Base-by-base conservation (phyloP, 2,113 vertebrate genomes). In the Orthochromis malagaraziensis region DNA sequence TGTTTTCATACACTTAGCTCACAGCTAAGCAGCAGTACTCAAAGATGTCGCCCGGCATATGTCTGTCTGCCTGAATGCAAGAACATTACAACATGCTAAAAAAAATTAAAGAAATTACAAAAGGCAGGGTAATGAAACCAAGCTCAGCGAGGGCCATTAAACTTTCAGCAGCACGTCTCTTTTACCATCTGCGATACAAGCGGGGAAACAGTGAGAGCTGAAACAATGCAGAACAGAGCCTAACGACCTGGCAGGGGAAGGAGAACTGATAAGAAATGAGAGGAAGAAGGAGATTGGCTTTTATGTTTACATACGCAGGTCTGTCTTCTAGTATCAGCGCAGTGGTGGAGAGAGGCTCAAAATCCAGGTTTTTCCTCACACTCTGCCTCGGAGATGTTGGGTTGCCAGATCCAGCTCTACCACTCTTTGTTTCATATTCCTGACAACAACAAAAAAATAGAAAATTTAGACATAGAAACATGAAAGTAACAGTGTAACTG, bases 331-430 rank as follows among this genome's bases (percentile, higher is more conserved):
- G 96, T 94, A 99, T 99, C 79, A 99, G 97, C 0, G 98, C 98
- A 0, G 98, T 99, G 92, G 98, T 99, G 94, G 98, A 99, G n/a
- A 98, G 97, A 2, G 98, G 98, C 88, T 99, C 98, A 85, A 99
- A 98, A 93, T 97, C 97, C 90, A 99, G 97, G 90, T 97, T 98
- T 94, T 97, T 99, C 96, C 98, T 98, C 95, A 98, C 97, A 88
- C 95, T 97, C 95, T 97, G 97, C 95, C 97, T 97, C 40, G 98
- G 98, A 91, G 98, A 98, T 5, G 96, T 96, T 2, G 97, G 96
- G 94, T 94, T 97, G 93, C 97, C 96, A 90, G 96, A 93, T 95
- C 97, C 96, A 93, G 96, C 92, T 95, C 94, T 96, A 92, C 97
- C 96, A 96, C 96, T 95, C 95, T 97, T 97, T 90, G 97, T 97